These are phyloP conservation scores for Thripadectes ignobilis DNA, from an alignment of 2,797 vertebrate genomes.

Conservation along the genomic window DNA sequence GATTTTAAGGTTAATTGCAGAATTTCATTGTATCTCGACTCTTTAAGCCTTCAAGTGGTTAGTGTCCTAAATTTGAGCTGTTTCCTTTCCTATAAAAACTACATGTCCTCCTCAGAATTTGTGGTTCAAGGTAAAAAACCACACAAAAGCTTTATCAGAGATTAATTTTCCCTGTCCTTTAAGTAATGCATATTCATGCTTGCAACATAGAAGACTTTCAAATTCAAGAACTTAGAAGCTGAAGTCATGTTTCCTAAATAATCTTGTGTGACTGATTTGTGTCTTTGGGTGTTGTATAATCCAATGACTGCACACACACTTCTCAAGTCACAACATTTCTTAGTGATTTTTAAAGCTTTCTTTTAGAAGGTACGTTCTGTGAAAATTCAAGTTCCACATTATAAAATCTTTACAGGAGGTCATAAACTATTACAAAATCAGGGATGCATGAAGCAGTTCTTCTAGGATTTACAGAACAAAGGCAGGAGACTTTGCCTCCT, in stretches of 20 bases:
- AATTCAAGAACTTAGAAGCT: background rate
- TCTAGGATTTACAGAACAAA: background rate
- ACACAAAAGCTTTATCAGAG: background rate
- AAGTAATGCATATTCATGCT: background rate
- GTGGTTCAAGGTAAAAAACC: background rate
- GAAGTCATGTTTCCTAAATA: background rate
- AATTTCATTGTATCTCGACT: slow-evolving; percentile 14
- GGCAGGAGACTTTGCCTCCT: background rate
- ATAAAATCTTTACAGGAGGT: background rate
- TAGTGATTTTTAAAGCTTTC: background rate
- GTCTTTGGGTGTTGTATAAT: background rate
- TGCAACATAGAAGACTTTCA: background rate
- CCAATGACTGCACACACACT: background rate
- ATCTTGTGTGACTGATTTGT: background rate
- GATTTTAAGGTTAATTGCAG: slow-evolving; percentile 48
- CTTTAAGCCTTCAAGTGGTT: background rate
- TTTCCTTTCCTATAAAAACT: background rate
- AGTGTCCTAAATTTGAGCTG: background rate
- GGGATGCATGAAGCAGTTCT: background rate
- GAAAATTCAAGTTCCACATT: background rate
- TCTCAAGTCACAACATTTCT: background rate
- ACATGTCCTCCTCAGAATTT: background rate
- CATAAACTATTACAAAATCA: background rate
- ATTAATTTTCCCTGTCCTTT: background rate
- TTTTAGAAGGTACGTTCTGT: background rate